A percentile compares a stretch with the other conserved stretches of the same genome.
Evolutionary conservation across 2,888 invertebrate genomes (phyloP).

Genomic region (Lochmaea capreae): DNA sequence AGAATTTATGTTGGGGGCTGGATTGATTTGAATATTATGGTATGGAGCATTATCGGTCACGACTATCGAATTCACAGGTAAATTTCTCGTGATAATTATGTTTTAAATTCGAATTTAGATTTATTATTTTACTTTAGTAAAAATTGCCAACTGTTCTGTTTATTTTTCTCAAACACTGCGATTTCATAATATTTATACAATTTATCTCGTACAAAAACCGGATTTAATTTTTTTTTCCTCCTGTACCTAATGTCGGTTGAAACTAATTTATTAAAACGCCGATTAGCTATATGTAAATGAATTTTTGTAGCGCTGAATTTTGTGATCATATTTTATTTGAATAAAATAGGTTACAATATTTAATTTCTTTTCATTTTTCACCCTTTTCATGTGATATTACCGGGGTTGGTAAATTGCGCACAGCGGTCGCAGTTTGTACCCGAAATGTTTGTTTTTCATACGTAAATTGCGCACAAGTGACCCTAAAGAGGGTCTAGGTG

Average conservation of each 20-base stretch:
- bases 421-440: too few relatives aligned
- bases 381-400: not conserved
- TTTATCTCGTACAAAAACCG: not conserved
- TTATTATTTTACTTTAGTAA: not conserved
- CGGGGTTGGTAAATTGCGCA: too few relatives aligned
- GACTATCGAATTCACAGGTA: too few relatives aligned
- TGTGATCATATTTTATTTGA: slow-evolving; percentile 20
- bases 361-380: not conserved
- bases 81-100: too few relatives aligned
- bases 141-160: not conserved
- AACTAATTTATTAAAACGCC: slow-evolving; percentile 21
- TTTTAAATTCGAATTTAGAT: not conserved
- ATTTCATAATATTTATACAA: not conserved
- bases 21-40: too few relatives aligned
- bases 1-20: too few relatives aligned
- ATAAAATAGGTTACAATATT: slow-evolving; percentile 5
- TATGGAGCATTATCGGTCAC: too few relatives aligned
- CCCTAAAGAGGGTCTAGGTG: too few relatives aligned
- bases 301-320: slow-evolving; percentile 9
- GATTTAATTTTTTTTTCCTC: not conserved
- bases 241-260: not conserved
- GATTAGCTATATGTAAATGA: not conserved
- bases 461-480: too few relatives aligned
- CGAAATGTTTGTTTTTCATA: too few relatives aligned
- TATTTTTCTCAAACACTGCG: not conserved